Conservation (phyloP, 2,888 invertebrate species). For the Hypena proboscidalis region DNA sequence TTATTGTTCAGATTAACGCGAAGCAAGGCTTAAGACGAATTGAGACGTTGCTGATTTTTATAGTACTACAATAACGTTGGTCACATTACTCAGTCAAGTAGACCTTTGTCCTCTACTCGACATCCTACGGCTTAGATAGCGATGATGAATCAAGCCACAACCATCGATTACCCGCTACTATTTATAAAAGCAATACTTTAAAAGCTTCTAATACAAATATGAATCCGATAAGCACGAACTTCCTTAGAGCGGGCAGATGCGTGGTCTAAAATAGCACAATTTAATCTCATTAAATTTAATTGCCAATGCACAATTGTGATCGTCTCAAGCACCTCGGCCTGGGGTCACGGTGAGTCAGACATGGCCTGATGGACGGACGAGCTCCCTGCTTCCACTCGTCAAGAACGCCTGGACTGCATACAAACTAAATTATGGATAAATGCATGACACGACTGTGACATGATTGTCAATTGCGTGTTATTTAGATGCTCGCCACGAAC, state of each 20-base stretch:
- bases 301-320: conserved; percentile 73
- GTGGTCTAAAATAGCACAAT: conserved; percentile 74
- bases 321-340: conserved; percentile 68
- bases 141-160: conserved; percentile 1
- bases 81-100: too few species aligned
- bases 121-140: too few species aligned
- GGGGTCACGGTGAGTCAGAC: conserved; percentile 70
- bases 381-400: conserved; percentile 33
- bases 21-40: conserved; percentile 22
- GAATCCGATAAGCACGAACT: conserved; percentile 59
- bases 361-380: conserved; percentile 33
- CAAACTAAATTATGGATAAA: conserved; percentile 58
- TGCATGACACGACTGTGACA: conserved; percentile 44
- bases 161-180: conserved; percentile 4
- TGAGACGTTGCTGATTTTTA: too few species aligned
- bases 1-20: conserved; percentile 23
- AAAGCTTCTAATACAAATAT: conserved; percentile 54
- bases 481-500: conserved; percentile 23
- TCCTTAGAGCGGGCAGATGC: conserved; percentile 59
- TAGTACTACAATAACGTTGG: too few species aligned
- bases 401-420: conserved; percentile 54
- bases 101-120: too few species aligned
- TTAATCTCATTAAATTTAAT: conserved; percentile 79
- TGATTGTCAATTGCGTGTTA: conserved; percentile 49
- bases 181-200: conserved; percentile 27